Evolutionary conservation across 30 jellyfish, hydroid and myxozoan species (phyloP).

Genomic region (Hydra vulgaris): DNA sequence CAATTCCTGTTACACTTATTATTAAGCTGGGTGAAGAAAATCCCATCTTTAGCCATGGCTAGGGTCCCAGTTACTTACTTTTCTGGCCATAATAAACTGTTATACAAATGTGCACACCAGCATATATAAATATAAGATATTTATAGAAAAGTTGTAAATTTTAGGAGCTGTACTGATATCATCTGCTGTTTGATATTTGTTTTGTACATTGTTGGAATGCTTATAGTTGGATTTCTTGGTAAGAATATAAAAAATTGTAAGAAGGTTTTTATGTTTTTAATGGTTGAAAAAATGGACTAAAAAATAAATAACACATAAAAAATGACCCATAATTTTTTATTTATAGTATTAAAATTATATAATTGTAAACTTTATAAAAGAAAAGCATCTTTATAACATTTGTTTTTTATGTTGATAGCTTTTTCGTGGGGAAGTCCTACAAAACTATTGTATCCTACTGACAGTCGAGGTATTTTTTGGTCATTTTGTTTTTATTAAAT

Average conservation of each 20-base stretch:
- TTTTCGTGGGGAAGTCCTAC: conserved; percentile 77
- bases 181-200: conserved; percentile 75
- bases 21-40: too few relatives aligned
- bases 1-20: too few relatives aligned
- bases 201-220: conserved; percentile 76
- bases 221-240: conserved; percentile 79
- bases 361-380: too few relatives aligned
- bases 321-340: too few relatives aligned
- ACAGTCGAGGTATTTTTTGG: conserved; percentile 49
- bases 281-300: background rate
- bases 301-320: too few relatives aligned
- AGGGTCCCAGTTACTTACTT: too few relatives aligned
- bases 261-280: background rate
- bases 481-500: background rate
- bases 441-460: conserved; percentile 76
- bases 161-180: conserved; percentile 86
- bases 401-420: conserved; percentile 24
- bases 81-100: too few relatives aligned
- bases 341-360: too few relatives aligned
- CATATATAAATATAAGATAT: background rate
- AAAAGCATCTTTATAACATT: too few relatives aligned
- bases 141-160: background rate
- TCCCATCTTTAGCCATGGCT: too few relatives aligned
- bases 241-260: conserved; percentile 15
- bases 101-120: too few relatives aligned